A percentile compares a stretch with the other conserved stretches of the same genome.
Conservation (phyloP, 2,113 vertebrate genomes). For the Halcyon malimbica region DNA sequence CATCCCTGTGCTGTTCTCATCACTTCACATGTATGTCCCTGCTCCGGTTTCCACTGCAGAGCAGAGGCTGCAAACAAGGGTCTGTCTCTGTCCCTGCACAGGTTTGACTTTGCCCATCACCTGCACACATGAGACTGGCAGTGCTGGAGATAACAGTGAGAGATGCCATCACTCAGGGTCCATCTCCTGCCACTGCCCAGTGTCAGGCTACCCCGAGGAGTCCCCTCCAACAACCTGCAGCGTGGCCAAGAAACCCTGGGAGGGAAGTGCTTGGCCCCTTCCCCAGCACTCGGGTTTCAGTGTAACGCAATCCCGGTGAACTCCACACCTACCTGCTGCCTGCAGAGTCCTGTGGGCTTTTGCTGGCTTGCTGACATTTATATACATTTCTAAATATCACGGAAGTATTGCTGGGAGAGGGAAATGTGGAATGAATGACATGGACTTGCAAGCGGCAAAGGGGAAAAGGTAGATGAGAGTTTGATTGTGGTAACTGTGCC, state of each 20-base stretch:
- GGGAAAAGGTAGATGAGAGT: neutral
- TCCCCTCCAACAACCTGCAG: neutral
- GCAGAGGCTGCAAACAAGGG: neutral
- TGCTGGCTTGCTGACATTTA: neutral
- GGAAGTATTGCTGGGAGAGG: neutral
- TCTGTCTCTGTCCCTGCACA: neutral
- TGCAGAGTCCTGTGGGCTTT: neutral
- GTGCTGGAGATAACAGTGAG: neutral
- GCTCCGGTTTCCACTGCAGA: rapidly evolving
- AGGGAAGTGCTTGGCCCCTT: neutral
- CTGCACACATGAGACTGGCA: neutral
- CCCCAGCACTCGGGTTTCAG: neutral
- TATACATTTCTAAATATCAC: slow-evolving; percentile 19
- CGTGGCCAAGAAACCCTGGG: neutral
- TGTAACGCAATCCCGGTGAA: rapidly evolving
- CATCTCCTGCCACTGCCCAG: rapidly evolving
- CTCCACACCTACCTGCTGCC: neutral
- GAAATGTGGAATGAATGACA: neutral
- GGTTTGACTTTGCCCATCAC: neutral
- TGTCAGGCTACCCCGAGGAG: neutral
- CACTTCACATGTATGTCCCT: neutral
- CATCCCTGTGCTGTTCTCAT: rapidly evolving
- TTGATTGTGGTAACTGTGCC: neutral
- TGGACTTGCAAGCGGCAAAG: neutral
- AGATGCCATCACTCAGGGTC: rapidly evolving